Percentiles rank a stretch among this genome's conserved stretches.
These are phyloP conservation scores for Pteropus rufus DNA, from an alignment of 2,797 vertebrate genomes.

Conservation along the genomic window DNA sequence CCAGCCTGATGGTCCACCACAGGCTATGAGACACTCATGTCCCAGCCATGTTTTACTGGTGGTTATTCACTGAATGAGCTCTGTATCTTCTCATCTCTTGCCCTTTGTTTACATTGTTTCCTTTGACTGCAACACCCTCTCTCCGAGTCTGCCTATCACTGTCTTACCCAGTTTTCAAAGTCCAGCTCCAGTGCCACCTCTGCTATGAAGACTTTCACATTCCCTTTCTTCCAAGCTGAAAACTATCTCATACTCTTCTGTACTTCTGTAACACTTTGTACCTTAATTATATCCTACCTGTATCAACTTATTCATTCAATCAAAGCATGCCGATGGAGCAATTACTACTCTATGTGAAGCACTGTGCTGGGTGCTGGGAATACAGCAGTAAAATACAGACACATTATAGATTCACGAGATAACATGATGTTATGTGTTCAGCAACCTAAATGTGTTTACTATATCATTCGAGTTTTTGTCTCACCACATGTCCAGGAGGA, in stretches of 20 bases:
- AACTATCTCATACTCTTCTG: not conserved
- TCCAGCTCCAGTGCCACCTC: not conserved
- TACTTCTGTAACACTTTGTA: slow-evolving; percentile 8
- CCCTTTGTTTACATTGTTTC: slow-evolving; percentile 23
- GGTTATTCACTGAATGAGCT: not conserved
- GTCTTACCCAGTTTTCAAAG: slow-evolving; percentile 3
- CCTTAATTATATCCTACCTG: slow-evolving; percentile 1
- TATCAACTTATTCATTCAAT: not conserved
- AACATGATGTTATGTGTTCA: not conserved
- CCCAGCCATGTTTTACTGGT: not conserved
- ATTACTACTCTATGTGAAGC: not conserved
- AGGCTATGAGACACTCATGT: not conserved
- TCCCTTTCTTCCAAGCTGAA: not conserved
- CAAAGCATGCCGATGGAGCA: slow-evolving; percentile 14
- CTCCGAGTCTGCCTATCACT: not conserved
- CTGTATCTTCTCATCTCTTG: not conserved
- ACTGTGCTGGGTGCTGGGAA: not conserved
- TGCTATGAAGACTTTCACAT: not conserved
- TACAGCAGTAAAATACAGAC: not conserved
- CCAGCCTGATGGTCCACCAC: not conserved
- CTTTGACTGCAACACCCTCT: not conserved
- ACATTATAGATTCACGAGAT: not conserved
- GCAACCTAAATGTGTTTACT: not conserved
- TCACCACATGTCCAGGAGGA: not conserved
- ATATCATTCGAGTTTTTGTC: not conserved